These are phyloP conservation scores for Muscicapa striata DNA, from an alignment of 2,797 vertebrate species.

Conservation along the genomic window DNA sequence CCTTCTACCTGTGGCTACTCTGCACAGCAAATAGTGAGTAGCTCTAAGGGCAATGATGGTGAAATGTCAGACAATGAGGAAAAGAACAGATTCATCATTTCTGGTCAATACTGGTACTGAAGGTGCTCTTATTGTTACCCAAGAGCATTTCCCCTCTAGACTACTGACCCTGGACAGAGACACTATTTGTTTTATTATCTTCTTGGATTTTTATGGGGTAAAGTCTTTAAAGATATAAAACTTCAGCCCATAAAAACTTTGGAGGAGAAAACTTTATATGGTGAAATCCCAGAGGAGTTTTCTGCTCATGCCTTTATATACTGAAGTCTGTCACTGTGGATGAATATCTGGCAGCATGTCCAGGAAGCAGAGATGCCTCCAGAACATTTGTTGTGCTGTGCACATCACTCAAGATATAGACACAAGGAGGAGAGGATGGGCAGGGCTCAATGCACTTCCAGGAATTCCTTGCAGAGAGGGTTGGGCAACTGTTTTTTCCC, in stretches of 20 bases:
- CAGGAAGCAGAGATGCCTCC: background rate
- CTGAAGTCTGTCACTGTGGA: background rate
- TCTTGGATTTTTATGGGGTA: conserved; percentile 37
- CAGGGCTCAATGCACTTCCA: background rate
- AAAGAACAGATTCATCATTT: background rate
- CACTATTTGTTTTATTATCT: conserved; percentile 55
- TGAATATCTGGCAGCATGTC: background rate
- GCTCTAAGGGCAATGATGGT: background rate
- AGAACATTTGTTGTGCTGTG: background rate
- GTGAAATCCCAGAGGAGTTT: conserved; percentile 27
- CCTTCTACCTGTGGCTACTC: background rate
- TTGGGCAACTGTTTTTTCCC: background rate
- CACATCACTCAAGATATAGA: background rate
- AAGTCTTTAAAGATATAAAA: conserved; percentile 50
- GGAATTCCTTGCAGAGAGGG: background rate
- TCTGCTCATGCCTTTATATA: background rate
- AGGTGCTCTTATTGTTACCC: conserved; percentile 12
- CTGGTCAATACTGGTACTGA: conserved; percentile 26
- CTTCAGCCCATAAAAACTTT: conserved; percentile 50
- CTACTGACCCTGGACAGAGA: background rate
- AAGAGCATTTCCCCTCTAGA: background rate
- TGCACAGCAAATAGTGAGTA: background rate
- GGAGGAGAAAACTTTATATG: conserved; percentile 37
- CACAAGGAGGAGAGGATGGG: background rate
- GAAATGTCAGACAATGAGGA: conserved; percentile 2